Base-by-base conservation (phyloP, 2,113 vertebrate genomes). In the western clawed frog (Xenopus tropicalis) region DNA sequence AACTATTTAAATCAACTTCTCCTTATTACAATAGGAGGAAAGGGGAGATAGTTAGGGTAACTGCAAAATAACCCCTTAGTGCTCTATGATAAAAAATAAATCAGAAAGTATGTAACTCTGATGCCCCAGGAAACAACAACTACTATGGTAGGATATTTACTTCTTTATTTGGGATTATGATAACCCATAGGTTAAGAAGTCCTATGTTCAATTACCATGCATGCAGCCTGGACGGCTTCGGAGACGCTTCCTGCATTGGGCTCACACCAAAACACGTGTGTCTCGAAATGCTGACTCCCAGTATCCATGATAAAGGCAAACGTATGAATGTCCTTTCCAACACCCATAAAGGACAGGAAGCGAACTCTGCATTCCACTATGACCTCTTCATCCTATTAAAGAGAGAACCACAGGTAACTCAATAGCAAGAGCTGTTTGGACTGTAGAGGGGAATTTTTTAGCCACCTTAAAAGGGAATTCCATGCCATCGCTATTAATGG, bases 281-380 rank as follows among this genome's bases (percentile, higher is more conserved):
- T 98, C 85, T 97, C 95, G 48, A 98, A 99, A 80, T 93, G 97
- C 85, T 98, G 97, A 90, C 85, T 97, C 64, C 96, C 96, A 0
- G 95, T 92, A 77, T 98, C 97, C 97, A 99, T 98, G 80, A 99
- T 96, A 90, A 99, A 98, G 86, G 95, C 97, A 0, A 99, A 99
- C 0, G 93, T 93, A 78, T 98, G 97, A 59, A 94, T 16, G 11
- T 99, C 95, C 77, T 92, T 97, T 4, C 97, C 97, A 0, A 99
- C 95, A 0, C 97, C 97, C 95, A 99, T 97, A 86, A 99, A 99
- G 71, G 97, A 98, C 84, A 99, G 86, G 83, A 99, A 99, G 2
- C 97, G 93, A 46, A 99, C 96, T 0, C 97, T 94, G 54, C 97
- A 99, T 83, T 99, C 96, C 88, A 98, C 92, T 81, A 98, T 14